Conservation (phyloP, 2,888 invertebrate species). For the Drosophila sordidapex region DNA sequence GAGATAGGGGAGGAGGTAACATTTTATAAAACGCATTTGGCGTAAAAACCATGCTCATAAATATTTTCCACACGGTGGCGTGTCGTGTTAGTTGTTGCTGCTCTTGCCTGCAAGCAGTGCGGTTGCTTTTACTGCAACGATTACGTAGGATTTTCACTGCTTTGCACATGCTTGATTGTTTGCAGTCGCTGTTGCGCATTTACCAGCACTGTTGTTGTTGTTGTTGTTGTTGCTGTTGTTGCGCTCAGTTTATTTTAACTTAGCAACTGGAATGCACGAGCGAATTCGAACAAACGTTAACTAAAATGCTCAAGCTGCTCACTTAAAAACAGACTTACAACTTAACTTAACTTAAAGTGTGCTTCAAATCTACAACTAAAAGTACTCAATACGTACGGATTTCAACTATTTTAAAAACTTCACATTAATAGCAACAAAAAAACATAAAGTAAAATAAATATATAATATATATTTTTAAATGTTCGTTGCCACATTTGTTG, state of each 20-base stretch:
- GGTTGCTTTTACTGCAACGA: constrained; percentile 49
- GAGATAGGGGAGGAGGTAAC: constrained; percentile 1
- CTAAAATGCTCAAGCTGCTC: constrained; percentile 11
- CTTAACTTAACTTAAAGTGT: not conserved
- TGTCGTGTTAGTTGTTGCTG: constrained; percentile 30
- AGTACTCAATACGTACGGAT: not conserved
- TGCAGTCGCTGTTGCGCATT: constrained; percentile 34
- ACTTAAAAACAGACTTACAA: not conserved
- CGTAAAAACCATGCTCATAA: constrained; percentile 74
- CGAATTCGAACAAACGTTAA: constrained; percentile 1
- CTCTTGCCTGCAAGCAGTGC: constrained; percentile 54
- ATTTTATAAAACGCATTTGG: constrained; percentile 72
- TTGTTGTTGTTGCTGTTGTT: constrained; percentile 35
- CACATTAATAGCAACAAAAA: not conserved
- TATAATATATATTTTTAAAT: not conserved
- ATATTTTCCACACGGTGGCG: constrained; percentile 73
- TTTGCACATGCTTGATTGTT: constrained; percentile 49
- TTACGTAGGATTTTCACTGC: constrained; percentile 72
- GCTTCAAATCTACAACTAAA: not conserved
- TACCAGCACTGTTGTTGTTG: constrained; percentile 36
- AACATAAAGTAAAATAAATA: not conserved
- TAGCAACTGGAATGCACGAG: constrained; percentile 49
- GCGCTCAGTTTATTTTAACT: constrained; percentile 56
- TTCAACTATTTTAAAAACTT: not conserved
- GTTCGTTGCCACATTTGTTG: not conserved